phyloP scores from a whole-genome alignment of 2,888 invertebrate genomes.

The Strigamia crassipes region DNA sequence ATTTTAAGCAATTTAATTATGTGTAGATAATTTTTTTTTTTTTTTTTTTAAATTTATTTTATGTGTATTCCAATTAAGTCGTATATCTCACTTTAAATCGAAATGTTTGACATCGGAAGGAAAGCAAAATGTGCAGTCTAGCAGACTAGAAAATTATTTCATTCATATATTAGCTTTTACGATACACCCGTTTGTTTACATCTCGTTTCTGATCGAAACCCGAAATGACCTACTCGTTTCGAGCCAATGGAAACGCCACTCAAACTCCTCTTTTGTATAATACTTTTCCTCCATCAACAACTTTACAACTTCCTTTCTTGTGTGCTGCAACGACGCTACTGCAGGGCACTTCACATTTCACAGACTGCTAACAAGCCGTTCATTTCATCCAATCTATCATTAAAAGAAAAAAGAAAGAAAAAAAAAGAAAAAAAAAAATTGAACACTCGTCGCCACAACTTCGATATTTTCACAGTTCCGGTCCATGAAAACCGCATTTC shows the following conservation, averaged over 20 bases:
- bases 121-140: not conserved
- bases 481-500: not conserved
- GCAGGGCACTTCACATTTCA: not conserved
- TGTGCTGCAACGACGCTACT: not conserved
- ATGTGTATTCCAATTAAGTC: not conserved
- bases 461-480: not conserved
- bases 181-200: not conserved
- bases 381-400: not conserved
- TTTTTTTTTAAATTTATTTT: too few relatives aligned
- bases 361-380: not conserved
- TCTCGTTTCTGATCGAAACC: conserved; percentile 4
- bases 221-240: not conserved
- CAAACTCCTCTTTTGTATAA: not conserved
- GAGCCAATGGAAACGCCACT: not conserved
- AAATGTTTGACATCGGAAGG: not conserved
- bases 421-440: not conserved
- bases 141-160: not conserved
- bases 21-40: too few relatives aligned
- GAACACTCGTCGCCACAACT: not conserved
- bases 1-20: too few relatives aligned
- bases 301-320: not conserved
- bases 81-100: not conserved
- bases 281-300: conserved; percentile 1
- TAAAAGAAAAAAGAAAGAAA: too few relatives aligned
- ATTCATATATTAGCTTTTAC: not conserved